Conservation (phyloP, 2,888 invertebrate species). For the Scrobipalpa costella region DNA sequence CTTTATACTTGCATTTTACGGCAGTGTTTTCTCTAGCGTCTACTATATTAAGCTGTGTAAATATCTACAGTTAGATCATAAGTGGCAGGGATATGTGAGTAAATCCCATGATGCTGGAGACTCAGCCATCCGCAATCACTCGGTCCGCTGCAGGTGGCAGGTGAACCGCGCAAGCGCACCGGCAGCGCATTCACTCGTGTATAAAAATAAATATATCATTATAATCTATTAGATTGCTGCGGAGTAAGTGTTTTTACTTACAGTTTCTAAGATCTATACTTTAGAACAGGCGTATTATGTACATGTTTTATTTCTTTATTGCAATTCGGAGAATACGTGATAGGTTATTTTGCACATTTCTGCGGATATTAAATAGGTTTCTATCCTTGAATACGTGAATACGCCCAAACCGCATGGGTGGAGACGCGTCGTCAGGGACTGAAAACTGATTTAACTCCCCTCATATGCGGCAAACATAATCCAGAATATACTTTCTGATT, state of each 20-base stretch:
- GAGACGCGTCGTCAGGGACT: background rate
- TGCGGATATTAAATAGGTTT: constrained; percentile 32
- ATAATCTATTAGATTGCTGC: background rate
- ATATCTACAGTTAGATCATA: no score
- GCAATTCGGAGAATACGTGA: constrained; percentile 35
- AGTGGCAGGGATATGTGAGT: no score
- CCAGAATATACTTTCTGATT: constrained; percentile 45
- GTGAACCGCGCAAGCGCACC: no score
- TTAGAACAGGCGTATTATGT: background rate
- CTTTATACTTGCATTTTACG: no score
- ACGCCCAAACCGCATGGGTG: background rate
- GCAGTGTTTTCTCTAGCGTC: no score
- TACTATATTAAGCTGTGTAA: no score
- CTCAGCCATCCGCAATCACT: no score
- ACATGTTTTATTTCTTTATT: background rate
- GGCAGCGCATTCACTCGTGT: no score
- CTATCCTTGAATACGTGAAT: background rate
- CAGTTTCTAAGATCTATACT: background rate
- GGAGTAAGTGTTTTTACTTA: constrained; percentile 2
- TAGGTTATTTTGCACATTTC: constrained; percentile 38
- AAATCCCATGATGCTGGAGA: no score
- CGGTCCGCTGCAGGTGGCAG: no score
- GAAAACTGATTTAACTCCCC: constrained; percentile 11
- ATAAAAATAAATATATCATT: background rate
- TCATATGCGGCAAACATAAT: constrained; percentile 35